phyloP scores from a whole-genome alignment of 2,113 vertebrate genomes.

The Sprattus sprattus region DNA sequence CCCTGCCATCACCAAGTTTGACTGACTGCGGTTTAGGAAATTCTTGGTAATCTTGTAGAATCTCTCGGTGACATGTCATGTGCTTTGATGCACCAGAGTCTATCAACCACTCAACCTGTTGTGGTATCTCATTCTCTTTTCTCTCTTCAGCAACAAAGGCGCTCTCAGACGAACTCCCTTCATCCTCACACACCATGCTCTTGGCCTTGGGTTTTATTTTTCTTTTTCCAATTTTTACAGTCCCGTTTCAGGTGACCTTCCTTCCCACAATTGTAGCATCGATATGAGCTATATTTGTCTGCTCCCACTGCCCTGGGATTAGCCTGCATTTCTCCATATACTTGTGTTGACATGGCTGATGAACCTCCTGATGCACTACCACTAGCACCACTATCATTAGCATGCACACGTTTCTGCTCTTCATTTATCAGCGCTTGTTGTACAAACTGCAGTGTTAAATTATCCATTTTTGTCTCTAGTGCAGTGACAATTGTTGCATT shows the following conservation, averaged over 20 bases:
- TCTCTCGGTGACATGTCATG: conserved; percentile 21
- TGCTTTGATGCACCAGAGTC: conserved; percentile 32
- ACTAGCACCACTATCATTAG: background rate
- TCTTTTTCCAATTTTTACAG: no score
- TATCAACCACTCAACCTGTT: conserved; percentile 18
- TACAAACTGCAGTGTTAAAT: background rate
- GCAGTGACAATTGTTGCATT: no score
- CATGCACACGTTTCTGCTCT: conserved; percentile 11
- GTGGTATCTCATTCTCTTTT: background rate
- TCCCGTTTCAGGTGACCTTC: no score
- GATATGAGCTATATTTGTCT: no score
- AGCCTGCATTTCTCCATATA: no score
- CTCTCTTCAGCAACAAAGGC: conserved; percentile 27
- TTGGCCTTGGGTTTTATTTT: no score
- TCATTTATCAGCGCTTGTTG: conserved; percentile 32
- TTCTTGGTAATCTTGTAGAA: conserved; percentile 25
- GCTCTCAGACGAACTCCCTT: conserved; percentile 21
- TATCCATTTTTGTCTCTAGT: no score
- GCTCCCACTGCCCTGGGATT: no score
- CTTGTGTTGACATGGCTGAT: conserved; percentile 25
- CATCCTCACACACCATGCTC: conserved; percentile 4
- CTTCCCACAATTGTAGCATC: no score
- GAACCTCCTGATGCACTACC: background rate
- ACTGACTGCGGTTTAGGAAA: conserved; percentile 27
- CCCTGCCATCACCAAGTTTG: conserved; percentile 35